Evolutionary conservation across 1,140 invertebrate species (phyloP), one percentile per base, ranked within the genome.

Genomic region (Batillaria attramentaria): DNA sequence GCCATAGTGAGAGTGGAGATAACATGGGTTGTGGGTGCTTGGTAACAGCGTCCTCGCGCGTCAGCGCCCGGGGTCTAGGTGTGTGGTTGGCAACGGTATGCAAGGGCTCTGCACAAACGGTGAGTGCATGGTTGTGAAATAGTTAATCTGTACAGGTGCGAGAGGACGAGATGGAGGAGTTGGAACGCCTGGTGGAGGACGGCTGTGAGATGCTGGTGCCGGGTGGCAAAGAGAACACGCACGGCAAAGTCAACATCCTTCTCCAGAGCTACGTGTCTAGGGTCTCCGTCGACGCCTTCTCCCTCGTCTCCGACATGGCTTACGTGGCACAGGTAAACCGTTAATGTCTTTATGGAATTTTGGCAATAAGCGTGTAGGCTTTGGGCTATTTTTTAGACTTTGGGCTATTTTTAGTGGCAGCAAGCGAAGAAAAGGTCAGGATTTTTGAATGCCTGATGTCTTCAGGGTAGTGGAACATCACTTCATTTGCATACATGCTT

Each of bases 181-280:
- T 99, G 39, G 96, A 98, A 85, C 91, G 94, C 43, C 90, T 98
- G 31, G 91, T 93, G 42, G 88, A 92, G 4, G 92, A 94, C 46
- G 93, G 94, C 85, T 98, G 97, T 89, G 93, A 95, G 84, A 90
- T 97, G 35, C 92, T 93, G 68, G 94, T 96, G 0, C 92, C 93
- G 75, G 96, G 96, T 24, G 95, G 96, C 2, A 93, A 94, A 28
- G 97, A 98, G 90, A 98, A 98, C 90, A 82, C 88, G 0, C 83
- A 90, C 57, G 98, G 97, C 76, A 99, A 99, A 94, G 97, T 99
- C 33, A 99, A 99, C 90, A 98, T 99, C 87, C 92, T 99, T 6
- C 93, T 99, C 79, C 98, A 99, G 91, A 95, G 96, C 0, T 97
- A 95, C 89, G 92, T 99, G 24, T 97, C 96, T 0, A 92, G 95